Base-by-base conservation (phyloP, 2,888 invertebrate genomes). In the Chymomyza caudatula region DNA sequence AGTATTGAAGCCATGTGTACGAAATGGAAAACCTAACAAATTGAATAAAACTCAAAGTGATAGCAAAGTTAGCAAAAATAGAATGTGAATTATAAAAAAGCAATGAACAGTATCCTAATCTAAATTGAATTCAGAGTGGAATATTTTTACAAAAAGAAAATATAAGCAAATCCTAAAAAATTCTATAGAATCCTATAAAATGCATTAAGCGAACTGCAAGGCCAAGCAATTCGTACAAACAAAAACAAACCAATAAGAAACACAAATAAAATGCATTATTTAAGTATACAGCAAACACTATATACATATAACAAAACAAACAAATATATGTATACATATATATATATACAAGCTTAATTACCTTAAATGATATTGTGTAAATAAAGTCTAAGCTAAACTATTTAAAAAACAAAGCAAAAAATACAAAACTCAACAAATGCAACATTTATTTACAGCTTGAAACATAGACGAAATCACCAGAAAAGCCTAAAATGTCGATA, bases 11-110 rank as follows among this genome's bases (percentile, higher is more conserved):
- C 3, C 20, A 43, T 17, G 25, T 54, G 2, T 44, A 60, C 19
- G 8, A 43, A 23, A 62, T 67, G 3, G 19, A 15, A 53, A 67
- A 61, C 65, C 67, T 55, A 68, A 62, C 49, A 67, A 65, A 61
- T 70, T 52, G 65, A 71, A 49, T 61, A 60, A 74, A 78, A 85
- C 74, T 75, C 76, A 75, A 81, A 87, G 86, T 83, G 87, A 81
- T 87, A 81, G 84, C 77, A 81, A 78, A 78, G 76, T 79, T 78
- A 84, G 86, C 77, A 69, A 85, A 76, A 76, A 86, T 78, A 85
- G 86, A 81, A 88, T 88, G 89, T 88, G 89, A 88, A 88, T 88
- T 85, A 87, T 85, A 75, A 77, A 83, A 87, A 88, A 88, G 87
- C 89, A 87, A 87, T 87, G 87, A 88, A 88, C 88, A 87, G 81